A percentile compares a stretch with the other conserved stretches of the same genome.
Conservation (phyloP, 1,140 invertebrate genomes). For the Macrosteles quadrilineatus region DNA sequence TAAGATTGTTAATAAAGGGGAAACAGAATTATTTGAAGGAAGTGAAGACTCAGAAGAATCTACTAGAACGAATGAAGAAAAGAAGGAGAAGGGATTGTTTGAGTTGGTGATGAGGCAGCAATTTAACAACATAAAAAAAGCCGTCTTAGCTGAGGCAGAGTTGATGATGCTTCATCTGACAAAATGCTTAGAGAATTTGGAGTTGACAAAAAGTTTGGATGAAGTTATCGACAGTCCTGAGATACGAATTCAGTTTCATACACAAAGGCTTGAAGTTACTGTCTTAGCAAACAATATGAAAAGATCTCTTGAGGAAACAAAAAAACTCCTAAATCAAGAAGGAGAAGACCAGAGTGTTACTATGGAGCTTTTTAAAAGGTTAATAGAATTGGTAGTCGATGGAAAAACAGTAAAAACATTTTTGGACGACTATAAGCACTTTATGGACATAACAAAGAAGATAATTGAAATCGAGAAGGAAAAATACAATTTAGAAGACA, state of each 20-base stretch:
- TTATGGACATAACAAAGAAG: not conserved
- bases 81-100: not conserved
- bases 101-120: not conserved
- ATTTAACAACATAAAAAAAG: not conserved
- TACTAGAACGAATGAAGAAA: not conserved
- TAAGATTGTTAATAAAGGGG: too few species aligned
- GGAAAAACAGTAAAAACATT: slow-evolving; percentile 4
- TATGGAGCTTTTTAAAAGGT: not conserved
- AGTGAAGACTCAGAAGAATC: too few species aligned
- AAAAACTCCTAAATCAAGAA: not conserved
- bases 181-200: slow-evolving; percentile 10
- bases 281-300: not conserved
- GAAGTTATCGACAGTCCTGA: not conserved
- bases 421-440: not conserved
- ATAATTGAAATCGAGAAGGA: not conserved
- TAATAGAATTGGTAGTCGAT: not conserved
- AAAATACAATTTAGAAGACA: not conserved
- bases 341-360: not conserved
- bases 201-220: slow-evolving; percentile 9
- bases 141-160: not conserved
- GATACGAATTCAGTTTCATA: not conserved
- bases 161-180: not conserved
- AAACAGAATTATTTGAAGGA: too few species aligned
- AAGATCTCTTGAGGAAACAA: slow-evolving; percentile 2
- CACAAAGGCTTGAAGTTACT: not conserved